Conservation (phyloP, 2,888 invertebrate species). For the Heteropelma amictum region DNA sequence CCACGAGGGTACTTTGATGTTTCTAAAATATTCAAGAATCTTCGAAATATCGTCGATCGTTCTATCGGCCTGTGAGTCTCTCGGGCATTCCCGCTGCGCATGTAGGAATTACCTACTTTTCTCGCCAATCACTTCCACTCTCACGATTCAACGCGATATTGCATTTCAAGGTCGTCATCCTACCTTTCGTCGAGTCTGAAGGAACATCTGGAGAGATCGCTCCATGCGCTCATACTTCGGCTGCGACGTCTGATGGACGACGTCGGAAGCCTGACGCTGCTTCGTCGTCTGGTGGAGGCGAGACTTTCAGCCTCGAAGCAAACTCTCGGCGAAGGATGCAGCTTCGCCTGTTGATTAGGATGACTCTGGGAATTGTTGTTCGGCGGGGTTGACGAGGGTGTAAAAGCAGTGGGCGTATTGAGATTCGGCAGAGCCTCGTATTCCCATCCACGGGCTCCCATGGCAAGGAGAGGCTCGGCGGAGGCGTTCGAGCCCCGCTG, state of each 20-base stretch:
- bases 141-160: too few species aligned
- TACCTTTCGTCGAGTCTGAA: conserved; percentile 89
- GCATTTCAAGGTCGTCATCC: too few species aligned
- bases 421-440: conserved; percentile 75
- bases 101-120: too few species aligned
- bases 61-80: too few species aligned
- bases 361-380: conserved; percentile 58
- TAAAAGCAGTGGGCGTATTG: conserved; percentile 69
- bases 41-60: too few species aligned
- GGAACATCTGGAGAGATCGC: conserved; percentile 90
- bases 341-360: conserved; percentile 59
- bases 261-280: conserved; percentile 63
- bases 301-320: conserved; percentile 81
- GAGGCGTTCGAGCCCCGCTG: conserved; percentile 70
- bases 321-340: conserved; percentile 78
- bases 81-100: too few species aligned
- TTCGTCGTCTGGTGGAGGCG: conserved; percentile 72
- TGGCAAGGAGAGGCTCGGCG: conserved; percentile 77
- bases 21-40: too few species aligned
- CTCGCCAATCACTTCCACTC: too few species aligned
- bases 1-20: too few species aligned
- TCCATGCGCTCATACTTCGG: conserved; percentile 92
- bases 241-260: conserved; percentile 79
- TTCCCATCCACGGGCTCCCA: conserved; percentile 75
- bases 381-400: conserved; percentile 72